A percentile compares a stretch with the other conserved stretches of the same genome.
phyloP scores from a whole-genome alignment of 2,888 invertebrate genomes.

The Thymelicus lineola region DNA sequence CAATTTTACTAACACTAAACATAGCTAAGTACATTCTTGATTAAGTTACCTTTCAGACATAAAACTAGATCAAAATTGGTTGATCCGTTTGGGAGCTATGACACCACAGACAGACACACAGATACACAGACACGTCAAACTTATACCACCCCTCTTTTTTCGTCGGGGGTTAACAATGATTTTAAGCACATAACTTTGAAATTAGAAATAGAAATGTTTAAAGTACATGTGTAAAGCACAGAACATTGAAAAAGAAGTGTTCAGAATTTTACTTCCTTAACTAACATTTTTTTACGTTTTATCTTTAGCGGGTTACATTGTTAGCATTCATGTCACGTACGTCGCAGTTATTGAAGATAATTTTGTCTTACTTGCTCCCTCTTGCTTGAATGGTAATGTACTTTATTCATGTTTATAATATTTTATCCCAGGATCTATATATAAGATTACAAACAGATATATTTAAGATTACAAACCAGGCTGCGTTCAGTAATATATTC shows the following conservation, averaged over 20 bases:
- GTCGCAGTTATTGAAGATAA: constrained; percentile 18
- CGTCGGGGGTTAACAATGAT: too few relatives aligned
- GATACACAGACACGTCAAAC: too few relatives aligned
- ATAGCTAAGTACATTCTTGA: too few relatives aligned
- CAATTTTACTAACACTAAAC: too few relatives aligned
- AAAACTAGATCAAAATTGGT: too few relatives aligned
- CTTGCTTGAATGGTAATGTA: constrained; percentile 10
- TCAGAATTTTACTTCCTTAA: constrained; percentile 4
- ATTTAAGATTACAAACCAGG: neutral
- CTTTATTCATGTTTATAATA: neutral
- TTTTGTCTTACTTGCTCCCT: neutral
- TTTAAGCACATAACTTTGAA: too few relatives aligned
- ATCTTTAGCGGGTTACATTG: constrained; percentile 12
- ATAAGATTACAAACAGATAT: neutral
- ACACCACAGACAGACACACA: too few relatives aligned
- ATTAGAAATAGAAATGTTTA: too few relatives aligned
- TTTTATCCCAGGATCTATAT: neutral
- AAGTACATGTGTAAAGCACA: neutral
- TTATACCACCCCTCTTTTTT: too few relatives aligned
- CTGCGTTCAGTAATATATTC: too few relatives aligned
- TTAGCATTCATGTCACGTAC: constrained; percentile 27
- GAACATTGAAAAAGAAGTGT: neutral
- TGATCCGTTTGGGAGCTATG: too few relatives aligned
- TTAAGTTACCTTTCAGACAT: too few relatives aligned
- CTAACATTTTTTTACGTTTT: constrained; percentile 19